A percentile compares a stretch with the other conserved stretches of the same genome.
Conservation (phyloP, 2,113 vertebrate species). For the Ceyx melanurus region DNA sequence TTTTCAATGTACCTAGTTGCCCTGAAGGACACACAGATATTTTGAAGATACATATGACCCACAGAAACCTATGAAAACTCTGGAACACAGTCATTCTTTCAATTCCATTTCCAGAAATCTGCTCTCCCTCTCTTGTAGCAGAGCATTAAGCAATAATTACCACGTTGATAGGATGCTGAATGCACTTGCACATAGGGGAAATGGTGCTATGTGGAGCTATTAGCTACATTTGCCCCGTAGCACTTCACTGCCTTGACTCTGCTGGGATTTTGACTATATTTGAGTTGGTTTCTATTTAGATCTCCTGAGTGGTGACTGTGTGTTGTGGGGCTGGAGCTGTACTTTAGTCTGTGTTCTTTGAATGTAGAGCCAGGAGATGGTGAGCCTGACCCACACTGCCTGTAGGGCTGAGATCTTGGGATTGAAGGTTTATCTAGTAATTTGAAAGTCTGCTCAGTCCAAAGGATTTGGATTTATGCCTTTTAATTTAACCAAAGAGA, state of each 20-base stretch:
- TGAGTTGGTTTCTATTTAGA: slow-evolving; percentile 23
- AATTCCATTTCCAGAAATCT: neutral
- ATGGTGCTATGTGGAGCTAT: slow-evolving; percentile 27
- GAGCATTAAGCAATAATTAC: slow-evolving; percentile 47
- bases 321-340: neutral
- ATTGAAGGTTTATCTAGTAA: neutral
- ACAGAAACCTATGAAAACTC: neutral
- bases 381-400: neutral
- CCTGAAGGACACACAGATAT: neutral
- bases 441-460: neutral
- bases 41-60: neutral
- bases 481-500: slow-evolving; percentile 40
- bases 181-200: slow-evolving; percentile 5
- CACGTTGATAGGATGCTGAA: slow-evolving; percentile 13
- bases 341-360: neutral
- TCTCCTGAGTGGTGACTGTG: slow-evolving; percentile 14
- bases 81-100: neutral
- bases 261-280: slow-evolving; percentile 28
- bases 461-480: slow-evolving; percentile 15
- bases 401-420: neutral
- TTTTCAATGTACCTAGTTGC: neutral
- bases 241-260: slow-evolving; percentile 31
- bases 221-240: slow-evolving; percentile 47
- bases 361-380: neutral
- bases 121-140: slow-evolving; percentile 4